Evolutionary conservation across 2,888 invertebrate species (phyloP).

Genomic region (Crematogaster levior): DNA sequence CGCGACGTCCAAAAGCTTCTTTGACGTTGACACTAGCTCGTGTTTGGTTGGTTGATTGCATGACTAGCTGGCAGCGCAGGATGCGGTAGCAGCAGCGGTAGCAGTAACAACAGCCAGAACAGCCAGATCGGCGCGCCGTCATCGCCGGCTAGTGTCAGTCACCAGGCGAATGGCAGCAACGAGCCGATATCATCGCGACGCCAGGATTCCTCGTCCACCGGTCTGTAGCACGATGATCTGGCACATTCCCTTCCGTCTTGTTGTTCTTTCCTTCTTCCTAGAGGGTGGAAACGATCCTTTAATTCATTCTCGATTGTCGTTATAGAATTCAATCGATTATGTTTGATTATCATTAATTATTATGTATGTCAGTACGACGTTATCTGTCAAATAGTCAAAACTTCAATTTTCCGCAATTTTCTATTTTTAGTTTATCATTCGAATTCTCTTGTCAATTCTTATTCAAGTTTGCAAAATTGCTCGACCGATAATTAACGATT

Average conservation of each 20-base stretch:
- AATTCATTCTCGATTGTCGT: not conserved
- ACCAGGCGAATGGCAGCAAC: slow-evolving; percentile 74
- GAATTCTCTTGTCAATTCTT: not conserved
- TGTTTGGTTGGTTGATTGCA: slow-evolving; percentile 84
- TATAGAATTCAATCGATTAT: not conserved
- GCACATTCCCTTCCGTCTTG: not conserved
- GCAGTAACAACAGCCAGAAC: slow-evolving; percentile 84
- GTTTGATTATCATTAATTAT: not conserved
- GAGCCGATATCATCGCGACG: slow-evolving; percentile 69
- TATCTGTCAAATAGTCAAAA: not conserved
- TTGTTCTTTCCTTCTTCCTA: not conserved
- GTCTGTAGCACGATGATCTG: slow-evolving; percentile 79
- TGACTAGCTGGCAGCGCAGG: slow-evolving; percentile 81
- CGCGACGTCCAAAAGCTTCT: slow-evolving; percentile 14
- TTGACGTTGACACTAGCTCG: slow-evolving; percentile 76
- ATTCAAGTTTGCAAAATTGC: not conserved
- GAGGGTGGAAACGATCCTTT: not conserved
- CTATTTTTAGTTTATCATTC: not conserved
- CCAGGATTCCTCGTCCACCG: slow-evolving; percentile 82
- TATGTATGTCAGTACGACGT: not conserved
- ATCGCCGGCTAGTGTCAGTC: slow-evolving; percentile 70
- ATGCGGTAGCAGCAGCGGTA: slow-evolving; percentile 80
- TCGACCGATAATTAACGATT: not conserved
- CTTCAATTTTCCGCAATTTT: not conserved
- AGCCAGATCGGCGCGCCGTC: slow-evolving; percentile 81